Conservation (phyloP, 1,140 invertebrate genomes). For the Drosophila pruinosa region DNA sequence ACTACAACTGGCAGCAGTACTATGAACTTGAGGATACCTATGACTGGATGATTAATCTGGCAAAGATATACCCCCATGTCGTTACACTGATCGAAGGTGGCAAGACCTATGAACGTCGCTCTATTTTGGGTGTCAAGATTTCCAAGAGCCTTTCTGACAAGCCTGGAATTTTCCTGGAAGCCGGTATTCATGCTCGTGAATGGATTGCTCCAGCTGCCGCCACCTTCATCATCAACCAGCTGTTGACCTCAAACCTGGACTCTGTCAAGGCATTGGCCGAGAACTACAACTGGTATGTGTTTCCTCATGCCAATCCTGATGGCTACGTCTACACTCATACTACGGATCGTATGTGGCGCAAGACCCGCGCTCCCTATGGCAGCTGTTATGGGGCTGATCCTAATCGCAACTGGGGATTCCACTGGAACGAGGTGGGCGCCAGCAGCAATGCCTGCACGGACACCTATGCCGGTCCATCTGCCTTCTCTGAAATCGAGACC, state of each 20-base stretch:
- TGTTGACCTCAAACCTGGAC: constrained; percentile 84
- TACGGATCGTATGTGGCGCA: constrained; percentile 88
- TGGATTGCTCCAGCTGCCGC: constrained; percentile 90
- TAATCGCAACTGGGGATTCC: constrained; percentile 90
- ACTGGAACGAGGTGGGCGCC: constrained; percentile 87
- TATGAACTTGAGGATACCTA: constrained; percentile 84
- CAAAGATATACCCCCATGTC: constrained; percentile 80
- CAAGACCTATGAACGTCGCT: constrained; percentile 84
- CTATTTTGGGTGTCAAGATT: constrained; percentile 86
- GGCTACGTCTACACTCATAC: constrained; percentile 89
- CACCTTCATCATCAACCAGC: constrained; percentile 87
- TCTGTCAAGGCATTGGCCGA: constrained; percentile 84
- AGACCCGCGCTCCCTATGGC: constrained; percentile 85
- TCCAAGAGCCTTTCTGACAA: constrained; percentile 78
- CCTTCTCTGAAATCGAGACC: constrained; percentile 87
- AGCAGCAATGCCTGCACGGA: constrained; percentile 85
- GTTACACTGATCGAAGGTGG: constrained; percentile 84
- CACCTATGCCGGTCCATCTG: constrained; percentile 85
- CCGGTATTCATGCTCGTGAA: constrained; percentile 88
- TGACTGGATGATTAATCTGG: constrained; percentile 83
- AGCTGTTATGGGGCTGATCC: constrained; percentile 88
- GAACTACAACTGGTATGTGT: constrained; percentile 87
- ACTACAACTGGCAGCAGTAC: constrained; percentile 83
- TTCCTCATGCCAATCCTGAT: constrained; percentile 90
- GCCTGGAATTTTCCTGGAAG: constrained; percentile 84